A percentile compares a stretch with the other conserved stretches of the same genome.
Conservation (phyloP, 2,797 vertebrate species). For the Sebastes kiyomatsui region DNA sequence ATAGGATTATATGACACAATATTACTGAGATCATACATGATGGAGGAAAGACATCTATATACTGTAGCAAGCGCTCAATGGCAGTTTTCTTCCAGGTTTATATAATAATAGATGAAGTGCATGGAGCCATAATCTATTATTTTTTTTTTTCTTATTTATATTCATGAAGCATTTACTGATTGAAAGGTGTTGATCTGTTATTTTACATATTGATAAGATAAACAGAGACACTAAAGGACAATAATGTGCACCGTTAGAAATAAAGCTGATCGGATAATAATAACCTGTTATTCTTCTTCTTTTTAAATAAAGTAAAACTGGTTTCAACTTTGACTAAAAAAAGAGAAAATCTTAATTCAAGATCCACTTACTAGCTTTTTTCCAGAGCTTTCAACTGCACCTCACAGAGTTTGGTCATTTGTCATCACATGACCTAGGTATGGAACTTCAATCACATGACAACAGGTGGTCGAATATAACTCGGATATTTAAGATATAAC, state of each 20-base stretch:
- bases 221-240: not conserved
- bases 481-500: not conserved
- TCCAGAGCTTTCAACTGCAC: not conserved
- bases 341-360: not conserved
- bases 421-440: not conserved
- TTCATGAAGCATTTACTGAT: not conserved
- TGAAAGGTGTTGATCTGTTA: not conserved
- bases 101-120: not conserved
- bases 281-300: not conserved
- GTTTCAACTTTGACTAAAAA: not conserved
- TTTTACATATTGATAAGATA: not conserved
- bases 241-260: not conserved
- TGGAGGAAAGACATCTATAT: not conserved
- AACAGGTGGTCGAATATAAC: not conserved
- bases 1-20: conserved; percentile 12
- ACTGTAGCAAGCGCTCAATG: not conserved
- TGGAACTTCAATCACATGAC: not conserved
- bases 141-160: not conserved
- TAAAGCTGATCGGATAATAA: not conserved
- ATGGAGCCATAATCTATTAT: not conserved
- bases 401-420: not conserved
- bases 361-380: not conserved
- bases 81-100: not conserved
- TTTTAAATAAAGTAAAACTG: not conserved
- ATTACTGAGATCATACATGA: not conserved